Base-by-base conservation (phyloP, 2,113 vertebrate genomes). In the Herpailurus yagouaroundi region DNA sequence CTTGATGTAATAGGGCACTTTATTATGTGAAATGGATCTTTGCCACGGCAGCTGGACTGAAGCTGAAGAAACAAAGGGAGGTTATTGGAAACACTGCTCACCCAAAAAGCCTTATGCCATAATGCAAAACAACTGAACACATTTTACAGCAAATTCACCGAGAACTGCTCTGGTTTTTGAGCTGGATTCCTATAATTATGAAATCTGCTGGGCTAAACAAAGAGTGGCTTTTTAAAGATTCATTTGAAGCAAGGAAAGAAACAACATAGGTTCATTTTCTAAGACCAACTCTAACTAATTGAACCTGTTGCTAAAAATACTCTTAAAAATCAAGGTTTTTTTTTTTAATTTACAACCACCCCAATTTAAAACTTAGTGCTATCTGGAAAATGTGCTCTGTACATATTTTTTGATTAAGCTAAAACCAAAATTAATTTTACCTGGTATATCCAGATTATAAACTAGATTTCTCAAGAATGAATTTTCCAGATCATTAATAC, bases 1-100 rank as follows among this genome's bases (percentile, higher is more conserved):
- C 99, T 99, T 99, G 99, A 99, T 99, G 94, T 99, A 99, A 98
- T 99, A 99, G 96, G 99, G 99, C 97, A 99, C 99, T 99, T 99
- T 99, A 98, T 99, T 99, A 98, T 99, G 99, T 90, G 99, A 99
- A 96, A 99, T 99, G 74, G 99, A 99, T 98, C 99, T 99, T 97
- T 99, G 99, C 99, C 99, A 99, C 0, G 99, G 99, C 98, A 99
- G 99, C 99, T 99, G 99, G 60, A 99, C 99, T 36, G 99, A 99
- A 31, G 99, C 99, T 99, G 98, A 79, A 69, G 50, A 97, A 97
- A 98, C 85, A 98, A 98, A 98, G 63, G 11, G 68, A 97, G 21
- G 13, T 91, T 93, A 97, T 93, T 97, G 97, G 95, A 96, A 97
- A 80, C 31, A 95, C 0, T 3, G 94, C 27, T 45, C 50, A 89